Base-by-base conservation (phyloP, 1,140 invertebrate genomes). In the Hyles vespertilio region DNA sequence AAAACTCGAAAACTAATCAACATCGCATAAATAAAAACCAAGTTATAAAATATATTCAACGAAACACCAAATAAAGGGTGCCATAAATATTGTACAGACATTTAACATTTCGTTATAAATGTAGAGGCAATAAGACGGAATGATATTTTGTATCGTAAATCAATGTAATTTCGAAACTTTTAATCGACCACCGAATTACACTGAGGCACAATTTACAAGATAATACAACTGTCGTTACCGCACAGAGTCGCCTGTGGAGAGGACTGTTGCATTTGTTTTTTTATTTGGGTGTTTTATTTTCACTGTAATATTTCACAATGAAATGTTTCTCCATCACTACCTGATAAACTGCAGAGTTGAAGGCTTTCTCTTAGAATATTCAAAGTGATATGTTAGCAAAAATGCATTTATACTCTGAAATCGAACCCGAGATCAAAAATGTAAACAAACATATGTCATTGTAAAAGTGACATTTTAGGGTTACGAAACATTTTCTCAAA, bases 181-280 rank as follows among this genome's bases (percentile, higher is more conserved):
- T 59, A 60, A 58, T 60, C 50, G 57, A 63, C 61, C 67, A 70
- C 67, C 67, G 67, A 70, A 70, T 70, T 70, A 70, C 67, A 63
- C 67, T 40, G 51, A 11, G 22, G 11, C 40, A 51, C 44, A 33
- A 44, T 47, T 10, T 49, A 59, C 52, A 54, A 54, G 52, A 54
- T 54, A 54, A 54, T 34, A 45, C 52, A 43, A 43, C 12, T 54
- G 52, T 54, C 12, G n/a, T 36, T 11, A 48, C n/a, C 10, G 5
- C 5, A 62, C 58, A 62, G 33, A 36, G 54, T 36, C 45, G 45
- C 5, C 5, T 5, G n/a, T 60, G 54, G 67, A 69, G 59, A 49
- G 51, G 43, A 36, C 40, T 7, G 22, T 51, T 34, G 32, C 9
- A 10, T 8, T 9, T 8, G 34, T 51, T 50, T 50, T 12, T 47